phyloP scores from a whole-genome alignment of 1,140 invertebrate species.

The Rhopalosiphum maidis region DNA sequence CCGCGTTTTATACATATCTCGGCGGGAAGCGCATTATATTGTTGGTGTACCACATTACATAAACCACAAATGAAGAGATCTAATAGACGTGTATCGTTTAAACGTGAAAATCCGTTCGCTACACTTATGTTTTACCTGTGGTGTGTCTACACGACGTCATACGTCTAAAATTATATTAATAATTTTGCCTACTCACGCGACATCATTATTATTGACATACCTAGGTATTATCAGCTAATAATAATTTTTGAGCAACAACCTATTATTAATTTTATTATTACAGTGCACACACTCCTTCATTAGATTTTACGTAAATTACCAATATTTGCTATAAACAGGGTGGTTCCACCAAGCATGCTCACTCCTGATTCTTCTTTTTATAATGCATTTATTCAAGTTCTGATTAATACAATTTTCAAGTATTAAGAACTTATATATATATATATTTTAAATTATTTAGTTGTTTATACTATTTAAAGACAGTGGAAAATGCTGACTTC shows the following conservation, averaged over 20 bases:
- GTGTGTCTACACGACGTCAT: not conserved
- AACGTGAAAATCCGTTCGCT: not conserved
- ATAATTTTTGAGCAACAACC: not conserved
- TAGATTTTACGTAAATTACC: too few relatives aligned
- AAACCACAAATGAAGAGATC: not conserved
- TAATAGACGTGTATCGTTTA: not conserved
- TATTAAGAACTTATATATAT: too few relatives aligned
- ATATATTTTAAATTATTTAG: too few relatives aligned
- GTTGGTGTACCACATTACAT: not conserved
- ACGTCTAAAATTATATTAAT: not conserved
- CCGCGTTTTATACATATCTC: not conserved
- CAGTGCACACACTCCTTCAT: too few relatives aligned
- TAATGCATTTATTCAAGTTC: too few relatives aligned
- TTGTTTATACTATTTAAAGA: too few relatives aligned
- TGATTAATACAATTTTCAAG: too few relatives aligned
- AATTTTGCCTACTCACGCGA: not conserved
- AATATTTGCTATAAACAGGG: too few relatives aligned
- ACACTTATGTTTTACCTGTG: not conserved
- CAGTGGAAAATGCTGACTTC: too few relatives aligned
- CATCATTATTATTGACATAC: not conserved
- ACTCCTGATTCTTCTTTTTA: too few relatives aligned
- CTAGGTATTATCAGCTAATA: not conserved
- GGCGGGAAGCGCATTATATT: too few relatives aligned
- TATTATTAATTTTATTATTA: not conserved
- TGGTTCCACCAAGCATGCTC: too few relatives aligned